phyloP scores from a whole-genome alignment of 2,113 vertebrate species.

The Bubalus kerabau region DNA sequence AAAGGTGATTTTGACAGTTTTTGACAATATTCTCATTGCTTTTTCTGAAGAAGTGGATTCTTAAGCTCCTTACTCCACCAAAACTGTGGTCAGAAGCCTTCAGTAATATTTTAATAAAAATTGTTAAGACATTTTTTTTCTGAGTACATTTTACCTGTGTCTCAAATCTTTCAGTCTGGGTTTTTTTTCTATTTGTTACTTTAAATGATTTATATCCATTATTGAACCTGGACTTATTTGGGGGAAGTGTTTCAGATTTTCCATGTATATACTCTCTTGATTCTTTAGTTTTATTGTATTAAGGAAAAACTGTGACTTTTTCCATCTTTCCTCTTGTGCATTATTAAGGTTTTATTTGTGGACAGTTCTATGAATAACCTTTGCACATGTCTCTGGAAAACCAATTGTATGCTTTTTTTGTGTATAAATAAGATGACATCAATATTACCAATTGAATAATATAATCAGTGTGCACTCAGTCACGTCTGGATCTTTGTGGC shows the following conservation, averaged over 20 bases:
- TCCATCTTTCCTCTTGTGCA: neutral
- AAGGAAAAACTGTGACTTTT: neutral
- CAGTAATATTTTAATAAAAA: neutral
- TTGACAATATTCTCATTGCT: neutral
- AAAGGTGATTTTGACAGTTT: neutral
- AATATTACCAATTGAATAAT: neutral
- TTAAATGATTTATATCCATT: neutral
- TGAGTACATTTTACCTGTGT: neutral
- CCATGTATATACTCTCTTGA: neutral
- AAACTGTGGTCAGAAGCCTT: neutral
- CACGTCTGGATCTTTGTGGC: fast-evolving
- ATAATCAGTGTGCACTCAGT: neutral
- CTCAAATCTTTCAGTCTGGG: neutral
- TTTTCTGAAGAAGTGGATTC: neutral
- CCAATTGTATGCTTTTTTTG: neutral
- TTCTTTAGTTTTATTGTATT: neutral
- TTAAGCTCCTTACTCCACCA: neutral
- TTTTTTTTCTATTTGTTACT: neutral
- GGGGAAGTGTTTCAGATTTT: neutral
- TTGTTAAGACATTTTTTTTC: neutral
- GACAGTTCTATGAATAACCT: neutral
- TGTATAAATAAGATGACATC: neutral
- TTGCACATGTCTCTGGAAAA: neutral
- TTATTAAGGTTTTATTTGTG: neutral
- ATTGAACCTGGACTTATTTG: neutral